Evolutionary conservation across 2,888 invertebrate genomes (phyloP).

Genomic region (Dinocampus coccinellae): DNA sequence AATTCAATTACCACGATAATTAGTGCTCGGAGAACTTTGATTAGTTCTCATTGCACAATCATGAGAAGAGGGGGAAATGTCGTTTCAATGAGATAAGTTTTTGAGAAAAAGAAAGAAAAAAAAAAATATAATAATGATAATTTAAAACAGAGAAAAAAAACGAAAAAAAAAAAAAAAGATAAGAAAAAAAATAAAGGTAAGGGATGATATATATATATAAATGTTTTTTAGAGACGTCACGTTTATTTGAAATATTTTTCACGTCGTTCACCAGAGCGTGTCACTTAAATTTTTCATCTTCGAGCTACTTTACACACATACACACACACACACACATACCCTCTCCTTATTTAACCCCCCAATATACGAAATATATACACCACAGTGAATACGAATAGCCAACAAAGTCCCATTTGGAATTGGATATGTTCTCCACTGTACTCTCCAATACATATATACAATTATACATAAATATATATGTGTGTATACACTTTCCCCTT

Average conservation of each 20-base stretch:
- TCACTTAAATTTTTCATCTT: neutral
- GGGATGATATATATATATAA: too few relatives aligned
- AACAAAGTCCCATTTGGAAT: neutral
- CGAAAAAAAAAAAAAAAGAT: neutral
- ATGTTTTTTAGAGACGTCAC: neutral
- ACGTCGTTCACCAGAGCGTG: neutral
- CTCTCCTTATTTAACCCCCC: too few relatives aligned
- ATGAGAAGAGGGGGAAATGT: neutral
- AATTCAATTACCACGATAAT: constrained; percentile 28
- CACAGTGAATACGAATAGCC: constrained; percentile 10
- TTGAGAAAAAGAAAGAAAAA: neutral
- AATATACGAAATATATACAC: neutral
- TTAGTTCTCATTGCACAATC: constrained; percentile 9
- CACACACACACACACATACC: too few relatives aligned
- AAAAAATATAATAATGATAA: too few relatives aligned
- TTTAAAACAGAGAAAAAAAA: too few relatives aligned
- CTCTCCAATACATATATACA: neutral
- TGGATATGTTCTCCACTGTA: neutral
- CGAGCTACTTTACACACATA: neutral
- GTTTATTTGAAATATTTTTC: neutral
- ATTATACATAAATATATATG: neutral
- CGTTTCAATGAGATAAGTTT: neutral
- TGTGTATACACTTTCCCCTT: neutral
- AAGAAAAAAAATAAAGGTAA: too few relatives aligned
- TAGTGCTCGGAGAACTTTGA: constrained; percentile 16